Percentiles rank a stretch among this genome's conserved stretches.
phyloP scores from a whole-genome alignment of 2,113 vertebrate species.

The Malurus melanocephalus region DNA sequence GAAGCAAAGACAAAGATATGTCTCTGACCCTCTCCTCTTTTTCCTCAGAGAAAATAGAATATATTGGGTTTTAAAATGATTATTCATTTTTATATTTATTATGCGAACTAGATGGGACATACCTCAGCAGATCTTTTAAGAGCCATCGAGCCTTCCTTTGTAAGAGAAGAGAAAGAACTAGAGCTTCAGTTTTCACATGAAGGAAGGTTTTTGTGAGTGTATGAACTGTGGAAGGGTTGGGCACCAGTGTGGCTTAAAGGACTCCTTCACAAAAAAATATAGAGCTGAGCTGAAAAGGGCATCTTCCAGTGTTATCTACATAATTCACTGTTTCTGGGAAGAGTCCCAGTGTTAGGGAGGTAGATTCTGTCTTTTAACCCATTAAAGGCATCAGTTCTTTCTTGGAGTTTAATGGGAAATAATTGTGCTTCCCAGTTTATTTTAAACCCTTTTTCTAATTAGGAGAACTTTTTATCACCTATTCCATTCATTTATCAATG shows the following conservation, averaged over 20 bases:
- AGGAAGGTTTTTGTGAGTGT: background rate
- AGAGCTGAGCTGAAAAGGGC: background rate
- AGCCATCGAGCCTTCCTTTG: background rate
- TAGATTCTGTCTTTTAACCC: background rate
- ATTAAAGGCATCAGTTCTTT: background rate
- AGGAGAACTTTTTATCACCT: background rate
- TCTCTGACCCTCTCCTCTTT: background rate
- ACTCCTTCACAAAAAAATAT: background rate
- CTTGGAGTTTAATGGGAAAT: background rate
- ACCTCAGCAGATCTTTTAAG: background rate
- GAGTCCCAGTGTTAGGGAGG: background rate
- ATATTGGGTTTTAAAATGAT: background rate
- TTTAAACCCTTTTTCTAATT: background rate
- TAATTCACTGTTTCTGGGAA: background rate
- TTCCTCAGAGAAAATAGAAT: background rate
- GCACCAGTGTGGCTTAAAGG: background rate
- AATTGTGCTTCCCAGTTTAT: background rate
- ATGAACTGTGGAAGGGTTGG: background rate
- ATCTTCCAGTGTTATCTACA: background rate
- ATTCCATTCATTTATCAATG: background rate
- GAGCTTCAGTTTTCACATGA: background rate
- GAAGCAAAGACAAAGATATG: background rate
- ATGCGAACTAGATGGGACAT: background rate
- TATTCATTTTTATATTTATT: background rate
- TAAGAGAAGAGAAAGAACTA: background rate